Evolutionary conservation across 1,140 invertebrate genomes (phyloP).

Genomic region (Tetraneura akinire): DNA sequence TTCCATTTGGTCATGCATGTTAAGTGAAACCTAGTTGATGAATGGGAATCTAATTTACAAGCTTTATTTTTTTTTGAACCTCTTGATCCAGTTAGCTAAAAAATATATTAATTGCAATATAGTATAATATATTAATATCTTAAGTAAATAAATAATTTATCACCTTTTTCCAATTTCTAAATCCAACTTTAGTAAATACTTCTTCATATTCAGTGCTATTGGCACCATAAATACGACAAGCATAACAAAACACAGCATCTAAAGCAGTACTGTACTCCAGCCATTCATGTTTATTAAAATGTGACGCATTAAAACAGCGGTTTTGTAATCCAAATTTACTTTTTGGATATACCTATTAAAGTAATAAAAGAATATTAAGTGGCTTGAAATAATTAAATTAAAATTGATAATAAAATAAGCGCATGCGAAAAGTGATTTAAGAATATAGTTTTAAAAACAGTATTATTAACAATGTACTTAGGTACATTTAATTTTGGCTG

Average conservation of each 20-base stretch:
- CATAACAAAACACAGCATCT: conserved; percentile 13
- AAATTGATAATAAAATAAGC: neutral
- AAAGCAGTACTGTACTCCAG: neutral
- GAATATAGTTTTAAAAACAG: no score
- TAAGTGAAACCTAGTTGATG: neutral
- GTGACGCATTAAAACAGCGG: neutral
- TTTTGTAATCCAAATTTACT: conserved; percentile 5
- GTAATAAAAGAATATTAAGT: neutral
- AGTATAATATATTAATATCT: neutral
- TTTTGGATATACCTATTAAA: neutral
- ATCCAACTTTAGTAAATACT: no score
- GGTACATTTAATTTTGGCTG: conserved; percentile 10
- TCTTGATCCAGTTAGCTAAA: conserved; percentile 1
- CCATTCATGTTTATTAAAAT: neutral
- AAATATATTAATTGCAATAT: neutral
- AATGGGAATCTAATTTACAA: conserved; percentile 9
- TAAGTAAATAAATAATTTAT: neutral
- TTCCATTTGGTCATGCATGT: conserved; percentile 6
- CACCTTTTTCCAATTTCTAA: conserved; percentile 4
- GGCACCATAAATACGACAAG: neutral
- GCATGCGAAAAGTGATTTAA: no score
- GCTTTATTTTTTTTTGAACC: neutral
- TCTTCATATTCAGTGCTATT: neutral
- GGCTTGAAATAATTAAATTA: conserved; percentile 1
- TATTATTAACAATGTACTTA: neutral